These are phyloP conservation scores for Australoheros facetus DNA, from an alignment of 2,797 vertebrate species.

Conservation along the genomic window DNA sequence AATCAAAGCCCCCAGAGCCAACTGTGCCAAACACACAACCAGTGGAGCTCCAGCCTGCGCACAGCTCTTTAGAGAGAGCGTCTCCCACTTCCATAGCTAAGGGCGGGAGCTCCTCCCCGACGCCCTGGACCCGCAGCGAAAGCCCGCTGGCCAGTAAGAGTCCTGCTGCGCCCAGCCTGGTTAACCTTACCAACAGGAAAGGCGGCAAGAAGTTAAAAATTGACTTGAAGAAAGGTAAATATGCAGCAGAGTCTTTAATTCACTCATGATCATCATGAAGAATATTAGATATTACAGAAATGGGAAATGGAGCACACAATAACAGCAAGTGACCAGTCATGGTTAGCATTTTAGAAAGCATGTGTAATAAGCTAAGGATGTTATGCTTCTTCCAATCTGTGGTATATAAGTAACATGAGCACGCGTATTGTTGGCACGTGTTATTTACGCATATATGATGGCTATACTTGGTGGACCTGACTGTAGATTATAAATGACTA, in stretches of 20 bases:
- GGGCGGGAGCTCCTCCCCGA: constrained; percentile 28
- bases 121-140: constrained; percentile 49
- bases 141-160: constrained; percentile 70
- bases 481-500: neutral
- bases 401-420: too few species aligned
- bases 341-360: neutral
- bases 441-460: too few species aligned
- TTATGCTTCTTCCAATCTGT: neutral
- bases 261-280: neutral
- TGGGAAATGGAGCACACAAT: too few species aligned
- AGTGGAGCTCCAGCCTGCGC: constrained; percentile 25
- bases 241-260: neutral
- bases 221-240: constrained; percentile 92
- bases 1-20: constrained; percentile 31
- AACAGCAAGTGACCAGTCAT: neutral
- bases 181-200: constrained; percentile 84
- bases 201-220: constrained; percentile 88
- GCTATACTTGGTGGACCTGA: too few species aligned
- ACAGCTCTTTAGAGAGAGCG: constrained; percentile 19
- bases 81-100: constrained; percentile 46
- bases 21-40: neutral
- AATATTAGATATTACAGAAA: neutral
- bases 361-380: too few species aligned
- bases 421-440: too few species aligned
- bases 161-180: constrained; percentile 72